These are phyloP conservation scores for Nyctalus aviator DNA, from an alignment of 2,797 vertebrate genomes.

Conservation along the genomic window DNA sequence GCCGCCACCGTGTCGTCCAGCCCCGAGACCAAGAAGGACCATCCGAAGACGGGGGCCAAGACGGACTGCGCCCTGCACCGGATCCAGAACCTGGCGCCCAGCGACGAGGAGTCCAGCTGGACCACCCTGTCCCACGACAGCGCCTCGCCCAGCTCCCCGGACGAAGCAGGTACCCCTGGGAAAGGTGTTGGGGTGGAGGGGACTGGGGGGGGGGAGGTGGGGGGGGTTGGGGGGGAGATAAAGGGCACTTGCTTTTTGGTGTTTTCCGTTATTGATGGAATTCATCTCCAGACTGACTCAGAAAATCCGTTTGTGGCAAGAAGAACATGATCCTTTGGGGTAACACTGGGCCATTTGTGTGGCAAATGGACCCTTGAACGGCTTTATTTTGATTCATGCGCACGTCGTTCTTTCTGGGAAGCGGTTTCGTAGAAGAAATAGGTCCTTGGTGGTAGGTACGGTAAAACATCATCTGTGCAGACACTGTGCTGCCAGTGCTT, in stretches of 20 bases:
- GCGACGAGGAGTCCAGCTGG: conserved; percentile 99
- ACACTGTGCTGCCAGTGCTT: background rate
- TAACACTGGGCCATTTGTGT: background rate
- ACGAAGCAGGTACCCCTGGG: conserved; percentile 91
- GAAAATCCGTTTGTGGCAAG: background rate
- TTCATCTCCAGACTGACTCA: background rate
- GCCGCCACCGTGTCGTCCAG: conserved; percentile 89
- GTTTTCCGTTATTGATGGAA: background rate
- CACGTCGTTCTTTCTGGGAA: conserved; percentile 1
- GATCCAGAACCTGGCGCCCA: conserved; percentile 97
- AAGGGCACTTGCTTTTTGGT: background rate
- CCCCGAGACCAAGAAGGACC: conserved; percentile 92
- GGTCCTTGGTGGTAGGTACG: background rate
- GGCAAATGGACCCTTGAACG: background rate
- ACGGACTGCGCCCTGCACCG: conserved; percentile 94
- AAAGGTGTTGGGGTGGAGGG: background rate
- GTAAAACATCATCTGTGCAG: background rate
- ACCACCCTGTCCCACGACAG: conserved; percentile 98
- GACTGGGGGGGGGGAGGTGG: background rate
- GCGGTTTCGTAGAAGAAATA: conserved; percentile 29
- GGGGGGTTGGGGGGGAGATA: rapidly evolving
- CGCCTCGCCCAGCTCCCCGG: conserved; percentile 92
- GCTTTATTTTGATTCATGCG: background rate
- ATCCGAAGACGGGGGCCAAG: conserved; percentile 93
- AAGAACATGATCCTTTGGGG: background rate